Conservation (phyloP, 2,797 vertebrate species). For the Lacerta bilineata region DNA sequence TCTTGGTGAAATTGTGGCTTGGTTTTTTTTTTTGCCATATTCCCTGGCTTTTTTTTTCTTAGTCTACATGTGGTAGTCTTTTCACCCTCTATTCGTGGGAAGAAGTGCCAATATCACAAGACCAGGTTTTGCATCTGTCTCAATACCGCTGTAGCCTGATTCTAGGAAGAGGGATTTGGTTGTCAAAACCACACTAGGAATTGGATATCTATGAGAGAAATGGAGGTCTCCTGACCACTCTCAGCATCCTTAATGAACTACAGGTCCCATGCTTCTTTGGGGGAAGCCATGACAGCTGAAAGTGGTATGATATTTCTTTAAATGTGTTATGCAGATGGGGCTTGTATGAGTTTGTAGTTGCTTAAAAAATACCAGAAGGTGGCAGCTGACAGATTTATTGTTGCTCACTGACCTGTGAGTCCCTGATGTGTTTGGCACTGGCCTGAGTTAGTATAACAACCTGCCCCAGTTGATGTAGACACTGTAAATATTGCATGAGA, state of each 20-base stretch:
- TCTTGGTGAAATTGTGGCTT: neutral
- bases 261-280: no score
- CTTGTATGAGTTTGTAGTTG: conserved; percentile 3
- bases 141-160: neutral
- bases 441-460: conserved; percentile 68
- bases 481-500: conserved; percentile 80
- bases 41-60: neutral
- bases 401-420: conserved; percentile 57
- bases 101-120: neutral
- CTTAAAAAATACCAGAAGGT: conserved; percentile 19
- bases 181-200: neutral
- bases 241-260: no score
- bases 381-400: conserved; percentile 53
- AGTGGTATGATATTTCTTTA: no score
- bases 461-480: conserved; percentile 67
- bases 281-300: no score
- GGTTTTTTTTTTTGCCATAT: neutral
- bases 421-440: conserved; percentile 47
- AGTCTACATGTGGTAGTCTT: neutral
- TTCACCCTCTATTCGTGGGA: neutral
- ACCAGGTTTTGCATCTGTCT: neutral
- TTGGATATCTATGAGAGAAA: no score
- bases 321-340: no score
- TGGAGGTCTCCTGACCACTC: no score
- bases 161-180: neutral